Evolutionary conservation across 2,113 vertebrate species (phyloP).

Genomic region (Hippoglossus stenolepis): DNA sequence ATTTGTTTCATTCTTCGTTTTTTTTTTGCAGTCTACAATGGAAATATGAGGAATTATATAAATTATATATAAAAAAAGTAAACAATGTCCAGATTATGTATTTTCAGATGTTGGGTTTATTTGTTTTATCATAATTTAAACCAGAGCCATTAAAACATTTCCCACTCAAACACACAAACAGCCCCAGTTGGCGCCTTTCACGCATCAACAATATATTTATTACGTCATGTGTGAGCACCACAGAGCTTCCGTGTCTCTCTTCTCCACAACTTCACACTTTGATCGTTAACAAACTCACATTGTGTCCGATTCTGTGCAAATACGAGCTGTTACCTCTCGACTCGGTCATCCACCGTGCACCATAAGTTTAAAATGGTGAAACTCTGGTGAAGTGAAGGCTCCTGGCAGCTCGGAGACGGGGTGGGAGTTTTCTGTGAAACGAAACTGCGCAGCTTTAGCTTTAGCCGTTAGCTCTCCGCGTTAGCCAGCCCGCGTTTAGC

Average conservation of each 20-base stretch:
- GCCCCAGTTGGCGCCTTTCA: not conserved
- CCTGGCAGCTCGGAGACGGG: not conserved
- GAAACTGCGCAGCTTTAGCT: conserved; percentile 62
- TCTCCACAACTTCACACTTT: conserved; percentile 3
- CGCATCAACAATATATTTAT: not conserved
- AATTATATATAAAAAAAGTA: too few relatives aligned
- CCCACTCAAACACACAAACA: not conserved
- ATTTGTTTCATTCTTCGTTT: too few relatives aligned
- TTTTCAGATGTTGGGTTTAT: not conserved
- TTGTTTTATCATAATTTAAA: not conserved
- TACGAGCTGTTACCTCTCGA: conserved; percentile 33
- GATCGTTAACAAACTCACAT: not conserved
- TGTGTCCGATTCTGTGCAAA: not conserved
- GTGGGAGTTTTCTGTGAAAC: conserved; percentile 40
- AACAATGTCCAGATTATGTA: too few relatives aligned
- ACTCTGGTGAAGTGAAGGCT: not conserved
- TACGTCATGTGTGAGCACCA: not conserved
- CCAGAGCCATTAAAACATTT: not conserved
- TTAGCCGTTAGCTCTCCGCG: conserved; percentile 59
- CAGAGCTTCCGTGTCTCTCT: not conserved
- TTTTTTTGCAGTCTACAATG: too few relatives aligned
- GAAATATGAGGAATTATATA: too few relatives aligned
- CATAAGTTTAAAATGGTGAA: not conserved
- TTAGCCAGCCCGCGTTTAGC: conserved; percentile 60
- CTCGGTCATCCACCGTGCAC: conserved; percentile 21